Conservation (phyloP, 2,113 vertebrate species). For the Prunella himalayana region DNA sequence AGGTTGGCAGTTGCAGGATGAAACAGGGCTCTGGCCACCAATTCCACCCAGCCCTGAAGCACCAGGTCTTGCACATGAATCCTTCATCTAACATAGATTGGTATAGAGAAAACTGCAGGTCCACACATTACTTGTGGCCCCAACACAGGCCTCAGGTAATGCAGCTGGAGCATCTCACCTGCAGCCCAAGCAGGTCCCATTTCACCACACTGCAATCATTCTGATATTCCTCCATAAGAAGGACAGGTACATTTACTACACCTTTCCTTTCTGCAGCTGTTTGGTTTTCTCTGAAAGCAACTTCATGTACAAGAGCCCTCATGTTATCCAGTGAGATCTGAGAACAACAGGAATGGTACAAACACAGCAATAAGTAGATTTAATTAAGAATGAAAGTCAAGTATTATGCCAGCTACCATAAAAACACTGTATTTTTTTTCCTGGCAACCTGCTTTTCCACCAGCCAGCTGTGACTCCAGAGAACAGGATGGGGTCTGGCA, state of each 20-base stretch:
- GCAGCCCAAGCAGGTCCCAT: not conserved
- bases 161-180: not conserved
- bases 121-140: not conserved
- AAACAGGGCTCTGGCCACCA: not conserved
- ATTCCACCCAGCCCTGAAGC: not conserved
- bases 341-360: not conserved
- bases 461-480: not conserved
- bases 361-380: not conserved
- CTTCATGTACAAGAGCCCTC: not conserved
- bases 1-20: not conserved
- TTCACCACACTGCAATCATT: not conserved
- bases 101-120: not conserved
- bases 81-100: not conserved
- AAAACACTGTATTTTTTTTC: not conserved
- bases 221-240: not conserved
- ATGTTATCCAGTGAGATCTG: not conserved
- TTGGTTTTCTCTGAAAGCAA: not conserved
- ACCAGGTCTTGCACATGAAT: not conserved
- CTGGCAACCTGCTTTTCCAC: not conserved
- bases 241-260: not conserved
- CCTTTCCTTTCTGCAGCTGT: not conserved
- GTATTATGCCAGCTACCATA: not conserved
- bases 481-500: not conserved
- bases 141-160: not conserved
- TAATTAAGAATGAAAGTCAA: not conserved